phyloP scores from a whole-genome alignment of 2,113 vertebrate genomes.

The Choloepus hoffmanni region DNA sequence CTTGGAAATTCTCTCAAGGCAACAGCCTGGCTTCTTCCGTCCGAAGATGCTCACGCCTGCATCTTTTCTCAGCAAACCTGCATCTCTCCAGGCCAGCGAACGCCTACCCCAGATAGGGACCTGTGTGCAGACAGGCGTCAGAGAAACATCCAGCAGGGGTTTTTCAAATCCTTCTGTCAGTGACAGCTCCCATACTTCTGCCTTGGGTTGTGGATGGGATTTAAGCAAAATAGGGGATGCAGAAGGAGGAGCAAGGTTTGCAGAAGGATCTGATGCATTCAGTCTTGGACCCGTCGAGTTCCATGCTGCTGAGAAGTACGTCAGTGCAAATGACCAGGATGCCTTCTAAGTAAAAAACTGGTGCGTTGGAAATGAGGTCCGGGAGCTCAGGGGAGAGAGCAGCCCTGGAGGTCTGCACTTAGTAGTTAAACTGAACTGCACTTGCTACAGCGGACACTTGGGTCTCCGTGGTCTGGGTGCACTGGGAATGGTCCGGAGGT shows the following conservation, averaged over 20 bases:
- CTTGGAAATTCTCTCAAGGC: not conserved
- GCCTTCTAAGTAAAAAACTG: too few relatives aligned
- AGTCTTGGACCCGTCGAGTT: not conserved
- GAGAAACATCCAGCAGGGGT: too few relatives aligned
- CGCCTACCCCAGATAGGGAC: not conserved
- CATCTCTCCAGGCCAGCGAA: not conserved
- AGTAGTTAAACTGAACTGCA: not conserved
- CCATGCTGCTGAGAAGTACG: not conserved
- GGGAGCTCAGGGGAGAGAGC: not conserved
- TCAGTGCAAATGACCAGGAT: not conserved
- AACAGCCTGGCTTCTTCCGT: not conserved
- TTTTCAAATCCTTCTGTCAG: not conserved
- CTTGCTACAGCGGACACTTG: not conserved
- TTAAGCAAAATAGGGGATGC: not conserved
- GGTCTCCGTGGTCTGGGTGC: not conserved
- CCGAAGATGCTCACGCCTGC: not conserved
- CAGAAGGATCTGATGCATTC: not conserved
- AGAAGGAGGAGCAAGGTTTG: not conserved
- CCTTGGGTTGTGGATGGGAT: not conserved
- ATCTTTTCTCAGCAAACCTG: not conserved
- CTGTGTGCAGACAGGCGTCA: not conserved
- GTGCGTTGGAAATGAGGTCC: not conserved
- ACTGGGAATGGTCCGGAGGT: not conserved
- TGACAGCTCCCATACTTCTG: not conserved
- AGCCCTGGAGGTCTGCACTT: not conserved